A percentile compares a stretch with the other conserved stretches of the same genome.
Evolutionary conservation across 2,113 vertebrate species (phyloP).

Genomic region (Ciconia boyciana): DNA sequence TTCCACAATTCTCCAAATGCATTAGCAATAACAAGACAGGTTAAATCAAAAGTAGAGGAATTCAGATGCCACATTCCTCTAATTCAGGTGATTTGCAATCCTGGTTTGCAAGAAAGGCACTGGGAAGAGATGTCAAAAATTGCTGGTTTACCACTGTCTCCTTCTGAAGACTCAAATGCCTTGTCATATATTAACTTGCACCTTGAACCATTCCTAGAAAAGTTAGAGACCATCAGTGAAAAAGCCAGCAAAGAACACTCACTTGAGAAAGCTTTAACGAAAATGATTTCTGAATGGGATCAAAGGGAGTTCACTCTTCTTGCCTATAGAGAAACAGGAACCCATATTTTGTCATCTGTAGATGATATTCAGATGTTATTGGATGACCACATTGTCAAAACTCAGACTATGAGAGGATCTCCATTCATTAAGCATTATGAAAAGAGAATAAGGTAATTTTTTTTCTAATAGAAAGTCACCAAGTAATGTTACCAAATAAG

Average conservation of each 20-base stretch:
- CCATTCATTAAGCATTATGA: conserved; percentile 86
- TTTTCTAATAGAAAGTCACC: neutral
- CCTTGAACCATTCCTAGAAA: conserved; percentile 75
- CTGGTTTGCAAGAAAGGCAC: conserved; percentile 81
- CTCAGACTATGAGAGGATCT: conserved; percentile 87
- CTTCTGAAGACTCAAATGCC: conserved; percentile 71
- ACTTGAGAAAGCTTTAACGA: conserved; percentile 84
- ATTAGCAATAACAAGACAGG: conserved; percentile 70
- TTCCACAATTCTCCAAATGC: conserved; percentile 77
- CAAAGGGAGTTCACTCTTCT: conserved; percentile 79
- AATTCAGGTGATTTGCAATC: conserved; percentile 86
- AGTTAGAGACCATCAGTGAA: conserved; percentile 82
- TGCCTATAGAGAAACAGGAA: conserved; percentile 82
- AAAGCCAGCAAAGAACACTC: conserved; percentile 84
- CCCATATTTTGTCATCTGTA: conserved; percentile 81
- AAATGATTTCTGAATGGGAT: conserved; percentile 83
- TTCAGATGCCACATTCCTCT: conserved; percentile 83
- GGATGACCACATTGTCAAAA: conserved; percentile 90
- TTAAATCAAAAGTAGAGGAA: conserved; percentile 79
- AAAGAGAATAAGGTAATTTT: conserved; percentile 77
- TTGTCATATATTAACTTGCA: conserved; percentile 77
- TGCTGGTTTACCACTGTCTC: conserved; percentile 71
- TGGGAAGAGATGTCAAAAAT: conserved; percentile 82
- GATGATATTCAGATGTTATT: conserved; percentile 87
- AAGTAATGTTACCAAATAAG: neutral